Base-by-base conservation (phyloP, 2,113 vertebrate genomes). In the Eleginops maclovinus region DNA sequence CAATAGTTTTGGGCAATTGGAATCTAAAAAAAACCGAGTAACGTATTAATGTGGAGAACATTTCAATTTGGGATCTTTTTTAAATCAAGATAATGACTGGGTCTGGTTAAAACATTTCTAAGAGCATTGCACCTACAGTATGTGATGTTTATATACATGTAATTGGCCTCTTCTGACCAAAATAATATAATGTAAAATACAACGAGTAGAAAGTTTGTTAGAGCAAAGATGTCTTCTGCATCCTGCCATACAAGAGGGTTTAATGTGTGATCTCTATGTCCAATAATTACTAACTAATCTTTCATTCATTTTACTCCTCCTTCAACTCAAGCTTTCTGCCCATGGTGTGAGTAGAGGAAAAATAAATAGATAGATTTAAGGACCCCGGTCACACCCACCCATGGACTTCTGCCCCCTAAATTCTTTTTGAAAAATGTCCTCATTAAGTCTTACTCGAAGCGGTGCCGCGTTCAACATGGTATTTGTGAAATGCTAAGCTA, bases 401-500 rank as follows among this genome's bases (percentile, higher is more conserved):
- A 3, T 51, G 50, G 53, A 75, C 65, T 54, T 67, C 16, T 64
- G 36, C 54, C 36, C 21, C 41, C 21, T 69, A 17, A 62, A 26
- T 16, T 67, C 9, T 56, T 40, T 47, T 55, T 43, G 63, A 83
- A 83, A 78, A 64, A 67, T 64, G 17, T 1, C 50, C 72, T 69
- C 47, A 74, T 78, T 70, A 73, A 47, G 51, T 56, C 56, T 54
- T 19, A 36, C 22, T 31, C 24, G 28, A 47, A 62, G 72, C 41
- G 16, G 15, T 36, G 31, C 31, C 24, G 26, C 59, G 60, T 17
- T 36, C 41, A 53, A 21, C 24, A 4, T 28, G 8, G 3, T 53
- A 63, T 63, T 43, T 71, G 65, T 62, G 24, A 61, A 55, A 60
- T 22, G 46, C 49, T 28, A 49, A 44, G 19, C n/a, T 77, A 17